A percentile compares a stretch with the other conserved stretches of the same genome.
Evolutionary conservation across 2,888 invertebrate genomes (phyloP).

Genomic region (Saturnia pavonia): DNA sequence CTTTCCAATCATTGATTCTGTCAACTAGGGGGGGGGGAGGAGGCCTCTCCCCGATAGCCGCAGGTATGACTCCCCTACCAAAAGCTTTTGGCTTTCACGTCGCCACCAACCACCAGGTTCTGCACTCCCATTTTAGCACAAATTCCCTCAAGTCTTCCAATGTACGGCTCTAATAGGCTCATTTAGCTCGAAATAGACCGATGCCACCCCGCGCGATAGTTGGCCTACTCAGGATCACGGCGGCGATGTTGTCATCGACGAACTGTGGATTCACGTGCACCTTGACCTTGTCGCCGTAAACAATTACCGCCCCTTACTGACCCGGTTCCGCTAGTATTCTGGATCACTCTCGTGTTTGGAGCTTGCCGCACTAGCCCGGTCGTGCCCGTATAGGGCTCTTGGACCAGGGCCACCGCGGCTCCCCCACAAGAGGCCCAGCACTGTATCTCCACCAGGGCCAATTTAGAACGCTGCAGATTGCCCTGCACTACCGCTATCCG

Average conservation of each 20-base stretch:
- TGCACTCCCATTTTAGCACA: too few relatives aligned
- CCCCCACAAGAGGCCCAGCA: neutral
- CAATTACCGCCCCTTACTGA: constrained; percentile 19
- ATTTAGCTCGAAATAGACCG: constrained; percentile 23
- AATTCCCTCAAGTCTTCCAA: too few relatives aligned
- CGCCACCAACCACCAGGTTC: constrained; percentile 27
- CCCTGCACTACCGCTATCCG: too few relatives aligned
- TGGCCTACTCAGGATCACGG: neutral
- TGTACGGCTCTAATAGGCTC: constrained; percentile 18
- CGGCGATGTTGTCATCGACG: constrained; percentile 16
- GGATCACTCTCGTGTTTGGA: constrained; percentile 18
- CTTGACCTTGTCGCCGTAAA: constrained; percentile 13
- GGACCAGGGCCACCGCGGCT: constrained; percentile 11
- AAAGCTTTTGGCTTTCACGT: constrained; percentile 25
- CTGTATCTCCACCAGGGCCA: too few relatives aligned
- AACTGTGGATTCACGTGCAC: neutral
- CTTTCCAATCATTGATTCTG: constrained; percentile 14
- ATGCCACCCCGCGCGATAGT: constrained; percentile 16
- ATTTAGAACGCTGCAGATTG: too few relatives aligned
- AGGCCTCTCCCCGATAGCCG: constrained; percentile 22
- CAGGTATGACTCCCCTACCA: constrained; percentile 26
- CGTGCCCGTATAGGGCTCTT: constrained; percentile 22
- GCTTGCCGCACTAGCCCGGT: neutral
- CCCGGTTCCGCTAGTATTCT: constrained; percentile 4
- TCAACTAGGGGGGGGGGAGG: constrained; percentile 1